These are phyloP conservation scores for Ectemnius lituratus DNA, from an alignment of 2,888 invertebrate genomes.

Conservation along the genomic window DNA sequence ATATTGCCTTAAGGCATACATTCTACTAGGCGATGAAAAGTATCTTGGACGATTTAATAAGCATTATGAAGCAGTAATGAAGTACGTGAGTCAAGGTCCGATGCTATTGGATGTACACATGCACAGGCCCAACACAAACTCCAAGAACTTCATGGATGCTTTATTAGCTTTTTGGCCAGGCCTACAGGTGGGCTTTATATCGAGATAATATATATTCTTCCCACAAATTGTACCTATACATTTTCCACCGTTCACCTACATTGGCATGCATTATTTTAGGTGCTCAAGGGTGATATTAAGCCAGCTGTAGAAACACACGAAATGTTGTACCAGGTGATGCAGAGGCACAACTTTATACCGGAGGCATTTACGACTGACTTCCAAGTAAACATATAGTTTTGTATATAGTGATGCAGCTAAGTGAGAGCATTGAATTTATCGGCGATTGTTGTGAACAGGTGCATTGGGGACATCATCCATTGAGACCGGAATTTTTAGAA, in stretches of 20 bases:
- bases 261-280: conserved; percentile 75
- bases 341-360: conserved; percentile 97
- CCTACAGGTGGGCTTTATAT: conserved; percentile 84
- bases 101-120: conserved; percentile 97
- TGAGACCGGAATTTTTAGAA: conserved; percentile 98
- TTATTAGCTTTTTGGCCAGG: conserved; percentile 99
- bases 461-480: conserved; percentile 98
- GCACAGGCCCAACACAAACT: conserved; percentile 96
- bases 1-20: conserved; percentile 98
- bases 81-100: conserved; percentile 97
- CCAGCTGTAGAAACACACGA: conserved; percentile 99
- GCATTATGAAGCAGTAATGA: conserved; percentile 97
- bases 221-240: too few relatives aligned
- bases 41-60: conserved; percentile 96
- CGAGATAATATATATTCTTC: background rate
- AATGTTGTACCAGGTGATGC: conserved; percentile 99
- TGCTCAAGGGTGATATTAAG: conserved; percentile 92
- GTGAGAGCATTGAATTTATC: too few relatives aligned
- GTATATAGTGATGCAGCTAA: too few relatives aligned
- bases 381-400: conserved; percentile 80
- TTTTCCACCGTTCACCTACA: too few relatives aligned
- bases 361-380: conserved; percentile 99
- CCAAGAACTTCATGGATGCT: conserved; percentile 98
- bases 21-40: conserved; percentile 93
- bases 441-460: conserved; percentile 80